Percentiles rank a stretch among this genome's conserved stretches.
Conservation (phyloP, 2,113 vertebrate genomes). For the Clupea harengus region DNA sequence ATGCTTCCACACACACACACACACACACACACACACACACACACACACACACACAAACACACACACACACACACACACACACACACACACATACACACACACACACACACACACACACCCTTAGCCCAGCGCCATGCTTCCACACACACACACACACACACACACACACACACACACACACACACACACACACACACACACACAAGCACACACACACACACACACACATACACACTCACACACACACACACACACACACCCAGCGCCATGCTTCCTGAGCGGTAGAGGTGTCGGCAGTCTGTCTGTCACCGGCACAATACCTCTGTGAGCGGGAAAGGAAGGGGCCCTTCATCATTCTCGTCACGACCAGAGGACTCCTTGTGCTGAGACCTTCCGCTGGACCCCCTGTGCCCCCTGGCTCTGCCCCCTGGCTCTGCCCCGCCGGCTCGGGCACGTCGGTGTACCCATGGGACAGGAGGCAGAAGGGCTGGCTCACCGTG, state of each 20-base stretch:
- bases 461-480: slow-evolving; percentile 37
- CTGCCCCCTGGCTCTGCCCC: slow-evolving; percentile 29
- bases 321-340: slow-evolving; percentile 64
- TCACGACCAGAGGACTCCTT: slow-evolving; percentile 56
- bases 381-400: slow-evolving; percentile 58
- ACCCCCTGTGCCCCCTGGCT: slow-evolving; percentile 35
- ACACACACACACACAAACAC: too few relatives aligned
- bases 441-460: slow-evolving; percentile 46
- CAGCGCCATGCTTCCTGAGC: slow-evolving; percentile 62
- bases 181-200: too few relatives aligned
- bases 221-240: too few relatives aligned
- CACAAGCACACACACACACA: too few relatives aligned
- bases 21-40: too few relatives aligned
- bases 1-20: background rate
- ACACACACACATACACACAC: too few relatives aligned
- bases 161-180: too few relatives aligned
- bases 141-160: slow-evolving; percentile 3
- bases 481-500: background rate
- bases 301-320: slow-evolving; percentile 67
- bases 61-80: too few relatives aligned
- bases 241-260: background rate
- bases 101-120: background rate
- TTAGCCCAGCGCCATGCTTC: slow-evolving; percentile 55
- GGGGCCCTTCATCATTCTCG: slow-evolving; percentile 66
- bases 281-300: slow-evolving; percentile 65